Evolutionary conservation across 2,113 vertebrate species (phyloP).

Genomic region (Tachysurus fulvidraco): DNA sequence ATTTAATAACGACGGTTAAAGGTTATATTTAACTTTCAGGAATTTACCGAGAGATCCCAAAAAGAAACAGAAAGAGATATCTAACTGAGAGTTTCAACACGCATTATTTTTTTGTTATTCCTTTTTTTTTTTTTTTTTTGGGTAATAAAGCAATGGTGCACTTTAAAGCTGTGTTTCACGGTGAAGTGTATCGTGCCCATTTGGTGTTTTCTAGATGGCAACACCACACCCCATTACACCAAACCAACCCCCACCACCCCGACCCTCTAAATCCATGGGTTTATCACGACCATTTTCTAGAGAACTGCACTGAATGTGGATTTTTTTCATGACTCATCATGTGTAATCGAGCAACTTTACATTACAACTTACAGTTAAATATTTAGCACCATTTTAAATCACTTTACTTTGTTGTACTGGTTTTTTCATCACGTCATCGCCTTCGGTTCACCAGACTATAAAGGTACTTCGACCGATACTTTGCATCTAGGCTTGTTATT

Average conservation of each 20-base stretch:
- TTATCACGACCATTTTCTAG: constrained; percentile 20
- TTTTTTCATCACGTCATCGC: neutral
- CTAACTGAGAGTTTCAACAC: neutral
- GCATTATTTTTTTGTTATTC: constrained; percentile 3
- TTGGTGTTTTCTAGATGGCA: constrained; percentile 35
- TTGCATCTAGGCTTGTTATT: neutral
- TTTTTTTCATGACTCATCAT: neutral
- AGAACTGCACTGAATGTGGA: neutral
- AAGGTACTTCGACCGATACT: too few relatives aligned
- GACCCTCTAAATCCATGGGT: constrained; percentile 4
- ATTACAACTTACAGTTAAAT: neutral
- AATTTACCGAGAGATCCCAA: neutral
- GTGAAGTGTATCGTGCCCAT: constrained; percentile 41
- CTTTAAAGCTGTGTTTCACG: constrained; percentile 45
- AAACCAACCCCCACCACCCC: rapidly evolving
- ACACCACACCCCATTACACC: too few relatives aligned
- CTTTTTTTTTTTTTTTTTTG: neutral
- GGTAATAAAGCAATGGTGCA: constrained; percentile 41
- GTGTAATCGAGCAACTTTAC: neutral
- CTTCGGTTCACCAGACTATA: neutral
- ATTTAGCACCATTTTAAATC: constrained; percentile 6
- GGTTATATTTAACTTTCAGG: neutral
- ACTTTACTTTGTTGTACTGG: neutral
- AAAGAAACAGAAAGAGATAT: constrained; percentile 13
- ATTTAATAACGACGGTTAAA: neutral